These are phyloP conservation scores for Bufo gargarizans DNA, from an alignment of 2,113 vertebrate genomes.

Conservation along the genomic window DNA sequence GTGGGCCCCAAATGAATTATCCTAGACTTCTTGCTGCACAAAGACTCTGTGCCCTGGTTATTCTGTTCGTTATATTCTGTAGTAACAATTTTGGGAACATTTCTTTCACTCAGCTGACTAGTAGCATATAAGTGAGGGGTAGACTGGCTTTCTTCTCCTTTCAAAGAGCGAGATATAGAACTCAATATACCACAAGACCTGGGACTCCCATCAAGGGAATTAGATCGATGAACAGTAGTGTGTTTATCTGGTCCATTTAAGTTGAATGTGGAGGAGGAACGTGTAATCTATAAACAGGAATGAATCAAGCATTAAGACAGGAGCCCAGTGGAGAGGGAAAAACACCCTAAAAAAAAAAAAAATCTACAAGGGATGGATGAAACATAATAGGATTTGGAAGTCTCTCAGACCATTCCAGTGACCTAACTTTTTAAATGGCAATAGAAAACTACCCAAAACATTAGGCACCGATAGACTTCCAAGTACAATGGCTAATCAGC, in stretches of 20 bases:
- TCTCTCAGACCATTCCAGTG: no score
- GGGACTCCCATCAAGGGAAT: constrained; percentile 76
- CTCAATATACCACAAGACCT: constrained; percentile 70
- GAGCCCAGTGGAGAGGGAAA: no score
- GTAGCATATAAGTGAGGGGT: constrained; percentile 57
- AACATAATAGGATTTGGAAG: no score
- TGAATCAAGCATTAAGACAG: constrained; percentile 21
- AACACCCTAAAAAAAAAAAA: no score
- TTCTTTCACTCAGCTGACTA: constrained; percentile 40
- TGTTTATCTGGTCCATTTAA: constrained; percentile 75
- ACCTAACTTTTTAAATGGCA: no score
- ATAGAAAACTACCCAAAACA: no score
- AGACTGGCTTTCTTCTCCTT: constrained; percentile 63
- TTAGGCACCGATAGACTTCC: no score
- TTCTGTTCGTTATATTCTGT: constrained; percentile 64
- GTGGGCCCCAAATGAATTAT: background rate
- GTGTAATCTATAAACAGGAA: constrained; percentile 78
- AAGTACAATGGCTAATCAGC: no score
- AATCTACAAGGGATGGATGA: no score
- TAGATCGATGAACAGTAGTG: constrained; percentile 77
- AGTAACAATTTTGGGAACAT: constrained; percentile 57
- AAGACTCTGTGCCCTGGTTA: constrained; percentile 58
- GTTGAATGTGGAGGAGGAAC: constrained; percentile 79
- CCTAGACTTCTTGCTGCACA: constrained; percentile 43
- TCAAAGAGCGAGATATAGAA: constrained; percentile 61